phyloP scores from a whole-genome alignment of 2,113 vertebrate genomes.

The Ranitomeya variabilis region DNA sequence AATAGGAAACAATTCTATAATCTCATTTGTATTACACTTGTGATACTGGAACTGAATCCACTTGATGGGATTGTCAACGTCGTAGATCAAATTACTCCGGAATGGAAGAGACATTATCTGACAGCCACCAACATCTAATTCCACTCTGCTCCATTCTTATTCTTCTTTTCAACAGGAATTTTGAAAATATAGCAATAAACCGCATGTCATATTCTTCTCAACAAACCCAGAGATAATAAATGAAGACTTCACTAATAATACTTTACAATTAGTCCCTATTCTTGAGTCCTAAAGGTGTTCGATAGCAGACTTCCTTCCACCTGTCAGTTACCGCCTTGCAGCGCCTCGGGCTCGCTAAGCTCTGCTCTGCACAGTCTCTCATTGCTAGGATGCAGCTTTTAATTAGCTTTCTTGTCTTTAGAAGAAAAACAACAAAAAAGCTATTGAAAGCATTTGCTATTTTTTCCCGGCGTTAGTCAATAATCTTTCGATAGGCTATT shows the following conservation, averaged over 20 bases:
- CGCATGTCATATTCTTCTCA: neutral
- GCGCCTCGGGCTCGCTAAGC: slow-evolving; percentile 9
- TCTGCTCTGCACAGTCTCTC: neutral
- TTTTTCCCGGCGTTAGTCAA: neutral
- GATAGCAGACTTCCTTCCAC: neutral
- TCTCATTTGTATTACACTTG: neutral
- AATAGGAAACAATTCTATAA: slow-evolving; percentile 15
- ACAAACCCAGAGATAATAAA: neutral
- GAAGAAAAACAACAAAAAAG: slow-evolving; percentile 10
- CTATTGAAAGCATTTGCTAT: neutral
- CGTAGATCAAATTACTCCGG: slow-evolving; percentile 11
- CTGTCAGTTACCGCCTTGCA: slow-evolving; percentile 21
- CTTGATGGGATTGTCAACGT: slow-evolving; percentile 8
- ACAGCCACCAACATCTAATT: neutral
- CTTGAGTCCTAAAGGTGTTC: neutral
- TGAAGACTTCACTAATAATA: neutral
- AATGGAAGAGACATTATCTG: neutral
- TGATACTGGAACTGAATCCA: slow-evolving; percentile 30
- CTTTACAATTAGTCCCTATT: neutral
- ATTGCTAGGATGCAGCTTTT: neutral
- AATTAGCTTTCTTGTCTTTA: slow-evolving; percentile 27
- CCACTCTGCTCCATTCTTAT: neutral
- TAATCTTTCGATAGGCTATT: neutral
- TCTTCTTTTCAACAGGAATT: neutral
- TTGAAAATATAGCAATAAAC: neutral